Base-by-base conservation (phyloP, 2,888 invertebrate species). In the Diaperis boleti region DNA sequence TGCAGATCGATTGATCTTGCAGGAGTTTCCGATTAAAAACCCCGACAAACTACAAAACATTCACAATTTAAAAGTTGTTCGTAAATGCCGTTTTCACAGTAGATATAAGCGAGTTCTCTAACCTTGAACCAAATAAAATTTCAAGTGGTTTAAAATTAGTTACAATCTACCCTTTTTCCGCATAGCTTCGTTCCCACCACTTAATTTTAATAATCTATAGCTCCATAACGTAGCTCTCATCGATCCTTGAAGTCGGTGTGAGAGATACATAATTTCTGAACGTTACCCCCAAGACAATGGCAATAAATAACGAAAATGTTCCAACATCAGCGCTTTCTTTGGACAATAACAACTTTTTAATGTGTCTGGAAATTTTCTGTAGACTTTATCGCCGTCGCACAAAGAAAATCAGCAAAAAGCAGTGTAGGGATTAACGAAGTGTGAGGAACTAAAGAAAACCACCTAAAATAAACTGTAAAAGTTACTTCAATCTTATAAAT, bases 131-230 rank as follows among this genome's bases (percentile, higher is more conserved):
- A 52, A 52, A 52, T 52, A 29, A 14, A 47, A 47, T 29, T 14
- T 15, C 31, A n/a, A 41, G 15, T 31, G 54, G 39, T 17, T 41
- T 42, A 54, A 54, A 54, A 41, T 54, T 49, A 45, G 49, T 35
- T 14, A 14, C 54, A 10, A 22, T 39, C 42, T 17, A 54, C 54
- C 54, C 54, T 41, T 54, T 50, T 50, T 37, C 50, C 37, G 50
- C 37, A 7, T n/a, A 13, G n/a, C 22, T 20, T 37, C 37, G 13
- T 20, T 22, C 37, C 20, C 37, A n/a, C 35, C 35, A 41, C 41
- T 54, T 54, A 39, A 54, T 54, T 54, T 54, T 54, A 54, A 54
- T 54, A 54, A 54, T 42, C 54, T 42, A 54, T 54, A 31, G 18
- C 49, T 8, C 18, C 29, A 29, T 13, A 13, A 26, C 14, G 14